A percentile compares a stretch with the other conserved stretches of the same genome.
These are phyloP conservation scores for Propithecus coquereli DNA, from an alignment of 2,113 vertebrate species.

Conservation along the genomic window DNA sequence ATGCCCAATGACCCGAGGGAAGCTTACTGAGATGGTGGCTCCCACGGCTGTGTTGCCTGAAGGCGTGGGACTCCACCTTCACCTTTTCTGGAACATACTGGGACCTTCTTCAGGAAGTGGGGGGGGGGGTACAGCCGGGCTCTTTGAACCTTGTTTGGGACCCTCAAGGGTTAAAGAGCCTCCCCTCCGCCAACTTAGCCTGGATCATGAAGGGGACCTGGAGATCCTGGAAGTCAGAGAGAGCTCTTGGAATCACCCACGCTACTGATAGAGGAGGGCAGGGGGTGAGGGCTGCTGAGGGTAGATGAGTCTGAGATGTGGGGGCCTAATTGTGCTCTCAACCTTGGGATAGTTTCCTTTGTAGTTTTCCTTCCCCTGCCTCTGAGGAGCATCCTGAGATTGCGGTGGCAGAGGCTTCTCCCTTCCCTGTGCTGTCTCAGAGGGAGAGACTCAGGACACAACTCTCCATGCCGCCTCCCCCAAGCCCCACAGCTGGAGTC, in stretches of 20 bases:
- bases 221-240: no score
- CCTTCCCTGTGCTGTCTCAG: background rate
- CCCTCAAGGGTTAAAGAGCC: no score
- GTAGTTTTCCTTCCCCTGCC: background rate
- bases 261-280: no score
- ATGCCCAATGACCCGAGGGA: background rate
- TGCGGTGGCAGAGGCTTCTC: background rate
- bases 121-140: background rate
- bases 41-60: background rate
- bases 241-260: no score
- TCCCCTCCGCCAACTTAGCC: no score
- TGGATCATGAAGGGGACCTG: no score
- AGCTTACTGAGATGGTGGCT: background rate
- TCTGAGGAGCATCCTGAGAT: background rate
- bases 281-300: no score
- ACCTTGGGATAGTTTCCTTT: background rate
- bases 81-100: background rate
- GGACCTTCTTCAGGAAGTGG: background rate
- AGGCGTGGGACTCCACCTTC: background rate
- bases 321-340: no score
- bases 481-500: slow-evolving; percentile 8
- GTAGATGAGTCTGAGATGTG: no score
- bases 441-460: background rate
- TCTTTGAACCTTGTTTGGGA: no score
- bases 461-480: background rate